Conservation (phyloP, 2,113 vertebrate genomes). For the Podilymbus podiceps region DNA sequence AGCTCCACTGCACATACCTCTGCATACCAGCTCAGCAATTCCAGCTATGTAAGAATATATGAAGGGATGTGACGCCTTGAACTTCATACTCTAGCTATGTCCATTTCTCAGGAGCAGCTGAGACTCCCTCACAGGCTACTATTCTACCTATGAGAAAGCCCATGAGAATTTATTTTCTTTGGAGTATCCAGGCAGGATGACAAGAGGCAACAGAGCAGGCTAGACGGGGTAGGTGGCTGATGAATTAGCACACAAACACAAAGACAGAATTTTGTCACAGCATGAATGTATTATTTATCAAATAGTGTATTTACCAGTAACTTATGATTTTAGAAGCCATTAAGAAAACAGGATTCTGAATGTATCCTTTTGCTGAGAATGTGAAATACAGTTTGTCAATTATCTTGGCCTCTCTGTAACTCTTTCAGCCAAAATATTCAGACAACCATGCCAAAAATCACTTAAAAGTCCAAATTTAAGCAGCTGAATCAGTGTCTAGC, state of each 20-base stretch:
- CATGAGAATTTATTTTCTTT: background rate
- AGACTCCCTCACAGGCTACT: background rate
- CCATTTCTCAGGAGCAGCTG: background rate
- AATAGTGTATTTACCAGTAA: background rate
- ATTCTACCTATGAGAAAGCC: background rate
- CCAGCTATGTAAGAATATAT: background rate
- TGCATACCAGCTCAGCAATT: background rate
- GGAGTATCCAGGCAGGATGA: background rate
- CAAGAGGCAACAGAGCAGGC: background rate
- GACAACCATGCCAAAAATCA: background rate
- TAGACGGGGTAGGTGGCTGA: background rate
- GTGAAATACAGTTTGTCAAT: too few relatives aligned
- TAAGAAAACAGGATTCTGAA: background rate
- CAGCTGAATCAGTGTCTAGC: background rate
- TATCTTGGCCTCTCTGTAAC: background rate
- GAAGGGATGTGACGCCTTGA: background rate
- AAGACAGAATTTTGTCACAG: background rate
- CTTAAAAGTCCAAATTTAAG: background rate
- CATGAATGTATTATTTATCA: background rate
- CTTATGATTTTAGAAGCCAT: background rate
- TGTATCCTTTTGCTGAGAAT: background rate
- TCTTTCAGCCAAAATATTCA: conserved; percentile 13
- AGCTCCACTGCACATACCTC: background rate
- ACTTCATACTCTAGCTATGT: background rate
- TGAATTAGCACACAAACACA: background rate